Evolutionary conservation across 1,140 invertebrate species (phyloP), one percentile per base, ranked within the genome.

Genomic region (Drosophila novamexicana): DNA sequence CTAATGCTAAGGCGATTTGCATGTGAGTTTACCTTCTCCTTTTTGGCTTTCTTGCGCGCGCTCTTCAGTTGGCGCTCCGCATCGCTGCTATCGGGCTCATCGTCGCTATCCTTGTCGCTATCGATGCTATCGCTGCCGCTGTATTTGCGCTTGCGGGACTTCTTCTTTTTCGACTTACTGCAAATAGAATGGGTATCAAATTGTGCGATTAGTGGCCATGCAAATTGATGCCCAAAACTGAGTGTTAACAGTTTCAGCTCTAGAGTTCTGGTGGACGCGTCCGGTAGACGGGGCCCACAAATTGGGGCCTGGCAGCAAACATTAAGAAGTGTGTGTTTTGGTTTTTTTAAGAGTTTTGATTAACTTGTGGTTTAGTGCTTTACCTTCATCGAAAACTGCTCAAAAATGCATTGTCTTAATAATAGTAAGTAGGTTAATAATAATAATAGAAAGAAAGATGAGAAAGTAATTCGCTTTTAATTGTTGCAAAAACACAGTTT

Each of bases 151-250:
- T 92, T 92, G 34, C 93, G 93, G 8, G 93, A 93, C 39, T 94
- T 93, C 77, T 94, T 94, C 91, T 94, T 94, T 91, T 94, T 94
- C 66, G 91, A 91, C 47, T 91, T 92, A 81, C 91, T 92, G 91
- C 84, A 92, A 92, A 54, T 85, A 91, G 70, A 91, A 73, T 72
- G 29, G 12, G 7, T 32, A 1, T 58, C 37, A 39, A n/a, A 22
- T 22, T 22, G 22, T 16, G 10, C n/a, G 34, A 56, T 56, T 56
- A 56, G 34, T n/a, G 22, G 37, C 37, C 9, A 29, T 29, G 22
- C 0, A 29, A 29, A 29, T 29, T 29, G 22, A 0, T 29, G 22
- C 22, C 22, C 22, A 29, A 29, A 39, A 39, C 37, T 39, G 37
- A 39, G 37, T 3, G 4, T 29, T 9, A 5, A 16, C 9, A 10